These are phyloP conservation scores for Oxytorus armatus DNA, from an alignment of 2,888 invertebrate species.

Conservation along the genomic window DNA sequence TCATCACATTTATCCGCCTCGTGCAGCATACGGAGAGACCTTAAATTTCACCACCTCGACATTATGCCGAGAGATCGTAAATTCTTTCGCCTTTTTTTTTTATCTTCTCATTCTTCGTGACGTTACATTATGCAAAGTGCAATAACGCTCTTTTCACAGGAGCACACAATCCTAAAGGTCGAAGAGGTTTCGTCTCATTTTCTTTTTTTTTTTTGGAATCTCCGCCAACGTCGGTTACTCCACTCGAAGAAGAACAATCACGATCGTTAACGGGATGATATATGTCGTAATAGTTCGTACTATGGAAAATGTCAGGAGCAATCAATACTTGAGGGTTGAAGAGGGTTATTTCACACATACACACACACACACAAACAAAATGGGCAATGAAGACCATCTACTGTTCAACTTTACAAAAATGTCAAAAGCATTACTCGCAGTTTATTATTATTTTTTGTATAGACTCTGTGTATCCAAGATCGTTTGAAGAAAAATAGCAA, in stretches of 20 bases:
- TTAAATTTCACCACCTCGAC: conserved; percentile 55
- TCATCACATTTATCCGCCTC: conserved; percentile 32
- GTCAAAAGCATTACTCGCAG: not conserved
- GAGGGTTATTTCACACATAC: no score
- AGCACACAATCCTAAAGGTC: no score
- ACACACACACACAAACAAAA: no score
- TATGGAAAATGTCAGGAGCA: conserved; percentile 23
- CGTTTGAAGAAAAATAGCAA: conserved; percentile 6
- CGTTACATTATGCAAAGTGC: conserved; percentile 63
- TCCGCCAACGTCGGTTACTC: conserved; percentile 26
- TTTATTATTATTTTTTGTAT: conserved; percentile 18
- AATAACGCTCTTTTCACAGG: conserved; percentile 31
- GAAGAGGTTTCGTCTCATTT: conserved; percentile 23
- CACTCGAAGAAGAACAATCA: conserved; percentile 31
- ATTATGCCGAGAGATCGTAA: conserved; percentile 62
- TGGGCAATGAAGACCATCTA: not conserved
- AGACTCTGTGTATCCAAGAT: conserved; percentile 7
- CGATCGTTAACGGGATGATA: conserved; percentile 40
- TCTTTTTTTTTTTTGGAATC: no score
- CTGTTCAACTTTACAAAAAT: not conserved
- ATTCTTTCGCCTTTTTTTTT: conserved; percentile 30
- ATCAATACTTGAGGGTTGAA: conserved; percentile 9
- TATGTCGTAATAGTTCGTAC: conserved; percentile 10
- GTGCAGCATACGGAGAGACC: conserved; percentile 33
- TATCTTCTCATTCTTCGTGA: conserved; percentile 11